Conservation (phyloP, 2,113 vertebrate genomes). For the Podarcis cretensis region DNA sequence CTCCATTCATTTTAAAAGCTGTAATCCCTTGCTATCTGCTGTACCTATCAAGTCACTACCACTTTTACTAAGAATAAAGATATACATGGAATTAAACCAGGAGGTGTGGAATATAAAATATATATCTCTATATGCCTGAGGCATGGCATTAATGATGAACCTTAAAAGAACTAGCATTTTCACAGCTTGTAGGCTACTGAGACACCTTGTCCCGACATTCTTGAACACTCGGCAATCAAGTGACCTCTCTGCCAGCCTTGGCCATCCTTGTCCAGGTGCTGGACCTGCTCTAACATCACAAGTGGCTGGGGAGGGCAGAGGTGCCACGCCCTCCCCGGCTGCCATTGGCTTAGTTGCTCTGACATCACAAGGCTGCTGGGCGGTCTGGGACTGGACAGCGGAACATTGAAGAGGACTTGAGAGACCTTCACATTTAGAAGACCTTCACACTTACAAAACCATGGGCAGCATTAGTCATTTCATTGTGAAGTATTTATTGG, state of each 20-base stretch:
- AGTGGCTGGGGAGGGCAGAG: no score
- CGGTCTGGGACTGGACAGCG: background rate
- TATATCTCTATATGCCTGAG: background rate
- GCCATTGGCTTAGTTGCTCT: background rate
- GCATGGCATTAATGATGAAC: background rate
- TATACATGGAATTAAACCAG: background rate
- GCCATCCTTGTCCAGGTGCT: background rate
- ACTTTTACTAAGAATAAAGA: background rate
- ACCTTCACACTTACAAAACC: background rate
- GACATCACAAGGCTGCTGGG: background rate
- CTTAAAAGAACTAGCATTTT: background rate
- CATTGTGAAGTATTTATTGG: background rate
- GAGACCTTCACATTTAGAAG: background rate
- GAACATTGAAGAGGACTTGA: background rate
- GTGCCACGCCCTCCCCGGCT: background rate
- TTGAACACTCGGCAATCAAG: background rate
- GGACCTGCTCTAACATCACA: background rate
- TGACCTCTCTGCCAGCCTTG: background rate
- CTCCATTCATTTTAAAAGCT: background rate
- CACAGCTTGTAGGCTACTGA: background rate
- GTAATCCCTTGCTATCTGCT: conserved; percentile 17
- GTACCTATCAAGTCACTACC: background rate
- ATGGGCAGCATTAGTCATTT: conserved; percentile 1
- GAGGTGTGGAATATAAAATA: background rate
- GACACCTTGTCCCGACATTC: background rate